phyloP scores from a whole-genome alignment of 2,888 invertebrate species.

The Nudaria mundana region DNA sequence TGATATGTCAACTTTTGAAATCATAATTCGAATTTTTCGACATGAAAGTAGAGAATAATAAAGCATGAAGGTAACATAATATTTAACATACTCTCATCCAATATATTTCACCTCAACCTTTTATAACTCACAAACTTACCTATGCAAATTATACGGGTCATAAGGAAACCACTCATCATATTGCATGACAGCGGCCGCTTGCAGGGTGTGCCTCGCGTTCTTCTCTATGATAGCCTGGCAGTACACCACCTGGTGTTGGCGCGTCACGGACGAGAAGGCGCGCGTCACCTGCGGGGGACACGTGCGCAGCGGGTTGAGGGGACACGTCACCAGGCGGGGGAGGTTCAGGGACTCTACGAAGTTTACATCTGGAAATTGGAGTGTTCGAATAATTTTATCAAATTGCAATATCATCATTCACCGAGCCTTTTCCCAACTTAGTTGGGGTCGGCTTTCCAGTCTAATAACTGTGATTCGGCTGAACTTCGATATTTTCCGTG shows the following conservation, averaged over 20 bases:
- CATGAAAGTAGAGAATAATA: no score
- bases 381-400: neutral
- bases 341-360: constrained; percentile 92
- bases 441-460: no score
- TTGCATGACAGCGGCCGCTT: constrained; percentile 58
- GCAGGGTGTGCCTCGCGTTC: constrained; percentile 83
- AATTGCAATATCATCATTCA: no score
- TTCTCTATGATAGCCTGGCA: constrained; percentile 95
- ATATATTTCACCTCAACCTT: no score
- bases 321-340: constrained; percentile 91
- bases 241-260: constrained; percentile 93
- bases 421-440: no score
- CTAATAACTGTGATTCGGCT: no score
- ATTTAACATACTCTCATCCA: no score
- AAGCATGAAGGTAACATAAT: no score
- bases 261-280: constrained; percentile 90
- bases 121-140: constrained; percentile 78
- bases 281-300: constrained; percentile 89
- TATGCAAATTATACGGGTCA: constrained; percentile 90
- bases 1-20: no score
- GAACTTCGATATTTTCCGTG: no score
- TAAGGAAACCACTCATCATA: constrained; percentile 93
- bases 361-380: constrained; percentile 82
- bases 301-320: constrained; percentile 92
- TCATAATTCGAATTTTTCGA: no score